Conservation (phyloP, 1,140 invertebrate genomes). For the Lucilia cuprina region DNA sequence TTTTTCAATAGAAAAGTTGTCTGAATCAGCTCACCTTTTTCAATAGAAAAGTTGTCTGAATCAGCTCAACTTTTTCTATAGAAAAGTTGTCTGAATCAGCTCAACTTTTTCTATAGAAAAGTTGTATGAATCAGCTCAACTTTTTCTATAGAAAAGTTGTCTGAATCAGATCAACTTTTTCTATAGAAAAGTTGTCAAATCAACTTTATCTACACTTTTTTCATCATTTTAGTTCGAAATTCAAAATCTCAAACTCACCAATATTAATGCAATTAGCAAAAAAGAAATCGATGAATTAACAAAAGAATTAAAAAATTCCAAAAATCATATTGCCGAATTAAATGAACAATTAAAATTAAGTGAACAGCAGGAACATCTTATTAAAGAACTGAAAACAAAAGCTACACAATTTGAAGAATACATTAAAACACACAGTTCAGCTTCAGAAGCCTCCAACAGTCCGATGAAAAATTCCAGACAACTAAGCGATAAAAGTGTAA, state of each 20-base stretch:
- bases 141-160: too few species aligned
- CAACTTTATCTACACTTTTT: neutral
- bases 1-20: too few species aligned
- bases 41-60: too few species aligned
- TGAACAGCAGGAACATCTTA: constrained; percentile 63
- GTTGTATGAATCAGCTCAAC: too few species aligned
- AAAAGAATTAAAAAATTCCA: constrained; percentile 45
- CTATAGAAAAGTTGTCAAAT: neutral
- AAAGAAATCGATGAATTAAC: constrained; percentile 48
- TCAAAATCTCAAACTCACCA: constrained; percentile 52
- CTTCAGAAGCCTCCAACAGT: constrained; percentile 19
- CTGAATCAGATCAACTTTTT: too few species aligned
- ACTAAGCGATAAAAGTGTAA: constrained; percentile 36
- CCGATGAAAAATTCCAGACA: constrained; percentile 5
- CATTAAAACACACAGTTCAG: constrained; percentile 49
- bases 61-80: too few species aligned
- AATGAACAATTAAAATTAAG: constrained; percentile 49
- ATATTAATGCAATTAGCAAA: constrained; percentile 45
- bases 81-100: too few species aligned
- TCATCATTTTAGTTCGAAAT: constrained; percentile 51
- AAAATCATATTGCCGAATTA: constrained; percentile 43
- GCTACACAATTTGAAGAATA: constrained; percentile 66
- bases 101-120: too few species aligned
- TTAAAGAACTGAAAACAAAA: constrained; percentile 65
- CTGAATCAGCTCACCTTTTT: too few species aligned